A percentile compares a stretch with the other conserved stretches of the same genome.
phyloP scores from a whole-genome alignment of 2,113 vertebrate species.

The Dasypus novemcinctus region DNA sequence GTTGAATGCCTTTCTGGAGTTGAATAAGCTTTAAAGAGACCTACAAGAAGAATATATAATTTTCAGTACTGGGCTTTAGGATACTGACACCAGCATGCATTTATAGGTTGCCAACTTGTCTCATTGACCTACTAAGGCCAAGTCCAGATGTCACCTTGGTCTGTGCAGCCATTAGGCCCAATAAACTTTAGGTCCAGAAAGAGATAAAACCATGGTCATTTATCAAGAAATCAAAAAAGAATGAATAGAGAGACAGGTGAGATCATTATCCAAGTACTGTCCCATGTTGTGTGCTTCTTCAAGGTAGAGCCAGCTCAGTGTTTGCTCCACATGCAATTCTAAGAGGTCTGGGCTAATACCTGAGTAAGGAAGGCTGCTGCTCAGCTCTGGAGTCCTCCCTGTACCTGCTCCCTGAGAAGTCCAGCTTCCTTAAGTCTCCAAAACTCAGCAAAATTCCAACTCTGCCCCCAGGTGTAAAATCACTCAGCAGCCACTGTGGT shows the following conservation, averaged over 20 bases:
- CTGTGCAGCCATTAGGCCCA: background rate
- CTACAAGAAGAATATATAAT: background rate
- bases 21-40: background rate
- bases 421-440: background rate
- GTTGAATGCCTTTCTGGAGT: background rate
- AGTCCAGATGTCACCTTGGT: background rate
- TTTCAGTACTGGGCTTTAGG: background rate
- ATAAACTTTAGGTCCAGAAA: background rate
- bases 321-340: background rate
- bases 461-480: background rate
- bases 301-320: background rate
- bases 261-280: background rate
- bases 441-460: background rate
- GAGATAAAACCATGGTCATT: background rate
- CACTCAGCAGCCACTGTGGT: background rate
- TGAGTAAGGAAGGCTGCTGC: background rate
- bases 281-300: background rate
- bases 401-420: background rate
- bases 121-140: background rate
- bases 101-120: fast-evolving
- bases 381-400: background rate
- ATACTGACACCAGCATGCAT: background rate
- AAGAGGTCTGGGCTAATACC: background rate
- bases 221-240: background rate
- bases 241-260: background rate